These are phyloP conservation scores for Parelbella ahira DNA, from an alignment of 2,888 invertebrate genomes.

Conservation along the genomic window DNA sequence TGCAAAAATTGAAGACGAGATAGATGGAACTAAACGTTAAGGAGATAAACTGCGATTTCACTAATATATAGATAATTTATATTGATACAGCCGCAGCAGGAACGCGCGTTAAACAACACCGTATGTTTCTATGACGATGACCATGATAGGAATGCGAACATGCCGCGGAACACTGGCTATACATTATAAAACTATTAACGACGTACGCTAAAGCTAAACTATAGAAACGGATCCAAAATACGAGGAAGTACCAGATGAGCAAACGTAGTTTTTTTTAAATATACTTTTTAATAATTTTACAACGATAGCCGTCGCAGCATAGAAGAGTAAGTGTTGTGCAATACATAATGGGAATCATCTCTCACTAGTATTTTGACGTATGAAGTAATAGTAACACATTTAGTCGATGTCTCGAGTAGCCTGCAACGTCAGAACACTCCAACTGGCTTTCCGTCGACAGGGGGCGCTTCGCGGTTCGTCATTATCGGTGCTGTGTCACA, in stretches of 20 bases:
- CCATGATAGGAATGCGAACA: slow-evolving; percentile 40
- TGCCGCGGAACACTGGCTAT: slow-evolving; percentile 42
- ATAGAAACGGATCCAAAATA: slow-evolving; percentile 71
- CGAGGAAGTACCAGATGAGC: slow-evolving; percentile 73
- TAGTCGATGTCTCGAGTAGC: slow-evolving; percentile 74
- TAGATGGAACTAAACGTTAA: slow-evolving; percentile 24
- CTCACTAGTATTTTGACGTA: slow-evolving; percentile 53
- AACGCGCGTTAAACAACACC: slow-evolving; percentile 29
- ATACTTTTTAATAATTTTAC: slow-evolving; percentile 53
- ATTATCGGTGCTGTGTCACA: slow-evolving; percentile 36
- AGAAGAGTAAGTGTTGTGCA: slow-evolving; percentile 51
- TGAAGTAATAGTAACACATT: slow-evolving; percentile 74
- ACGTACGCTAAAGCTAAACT: slow-evolving; percentile 59
- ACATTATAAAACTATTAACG: slow-evolving; percentile 60
- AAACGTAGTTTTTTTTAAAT: slow-evolving; percentile 52
- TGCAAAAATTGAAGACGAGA: slow-evolving; percentile 25
- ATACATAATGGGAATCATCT: slow-evolving; percentile 37
- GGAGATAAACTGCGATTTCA: slow-evolving; percentile 14
- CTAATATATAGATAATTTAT: slow-evolving; percentile 14
- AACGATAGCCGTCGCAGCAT: slow-evolving; percentile 56
- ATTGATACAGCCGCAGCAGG: slow-evolving; percentile 21
- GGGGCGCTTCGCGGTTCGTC: slow-evolving; percentile 20
- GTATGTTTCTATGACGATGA: slow-evolving; percentile 54
- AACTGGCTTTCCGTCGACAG: slow-evolving; percentile 22
- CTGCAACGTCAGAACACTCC: slow-evolving; percentile 49